Base-by-base conservation (phyloP, 2,113 vertebrate species). In the Beaufortia kweichowensis region DNA sequence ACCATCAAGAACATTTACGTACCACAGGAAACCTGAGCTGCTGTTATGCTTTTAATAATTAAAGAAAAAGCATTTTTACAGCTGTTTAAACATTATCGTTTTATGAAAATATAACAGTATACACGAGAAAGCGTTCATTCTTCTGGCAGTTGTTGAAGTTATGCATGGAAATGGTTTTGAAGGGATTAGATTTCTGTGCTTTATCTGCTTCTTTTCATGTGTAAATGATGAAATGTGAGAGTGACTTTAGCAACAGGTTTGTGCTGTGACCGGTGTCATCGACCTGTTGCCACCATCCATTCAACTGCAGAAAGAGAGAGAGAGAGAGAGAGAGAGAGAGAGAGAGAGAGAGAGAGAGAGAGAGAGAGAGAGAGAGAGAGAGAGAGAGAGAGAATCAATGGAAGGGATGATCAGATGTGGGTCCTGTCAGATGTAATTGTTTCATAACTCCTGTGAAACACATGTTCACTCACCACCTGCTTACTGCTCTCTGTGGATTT, bases 401-500 rank as follows among this genome's bases (percentile, higher is more conserved):
- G 57, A 60, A 81, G 75, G 80, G 56, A 35, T 43, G 19, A 77
- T 68, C 31, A 74, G 81, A 75, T 66, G 60, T 59, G 78, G 84
- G 65, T 84, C 81, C 78, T 82, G 83, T 83, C 83, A 81, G 76
- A 87, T 78, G 70, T 62, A 68, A 79, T 83, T 77, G 74, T 81
- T 80, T 56, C 63, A 71, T 62, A 80, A 24, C 76, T 83, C 75
- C 85, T 88, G 81, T 89, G 71, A 55, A 31, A 29, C 69, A 56
- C 28, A 77, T 31, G 75, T 21, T 23, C 79, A 73, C 71, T 29
- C 85, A 79, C 79, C 88, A 87, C 84, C 85, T 88, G 86, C 76
- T 79, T 71, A 33, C 41, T 75, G 56, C 23, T 17, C 62, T 55
- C 15, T 3, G 26, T 17, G 17, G 66, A n/a, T 33, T 33, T 3